Base-by-base conservation (phyloP, 2,888 invertebrate genomes). In the Heliconius sara region DNA sequence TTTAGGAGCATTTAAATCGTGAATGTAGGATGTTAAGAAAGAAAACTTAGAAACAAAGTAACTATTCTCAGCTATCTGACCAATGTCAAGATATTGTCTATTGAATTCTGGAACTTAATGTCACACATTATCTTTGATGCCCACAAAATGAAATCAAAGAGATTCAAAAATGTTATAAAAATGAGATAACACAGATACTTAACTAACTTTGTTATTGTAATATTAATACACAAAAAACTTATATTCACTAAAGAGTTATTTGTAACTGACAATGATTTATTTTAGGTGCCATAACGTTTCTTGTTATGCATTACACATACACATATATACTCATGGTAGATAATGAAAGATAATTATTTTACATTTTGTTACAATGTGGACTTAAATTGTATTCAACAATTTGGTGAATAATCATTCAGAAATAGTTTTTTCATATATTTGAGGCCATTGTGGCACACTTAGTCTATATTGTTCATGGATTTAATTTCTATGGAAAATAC, bases 361-460 rank as follows among this genome's bases (percentile, higher is more conserved):
- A 67, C 39, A 68, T 68, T 66, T 22, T 13, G 67, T 68, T 34
- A 68, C 39, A 68, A 68, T 68, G 22, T 34, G 22, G 34, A 39
- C 10, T 39, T 22, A 22, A 34, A 27, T 16, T 65, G 27, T 16
- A 65, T 25, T 65, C 63, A 27, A 27, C 25, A 25, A 25, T 0
- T 65, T 6, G 27, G 25, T 27, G 13, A 65, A 25, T n/a, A 25
- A 65, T 27, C 2, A 60, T 60, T 60, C 4, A 65, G 6, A 65
- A 27, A 27, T 0, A 65, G 16, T 6, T 65, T 27, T 65, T 63
- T 19, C 22, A 27, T 63, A 5, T 63, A 27, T 63, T 25, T 25
- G 12, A 63, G 22, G 19, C 22, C 19, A 10, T n/a, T 60, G 60
- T 60, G 60, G 60, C n/a, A 10, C n/a, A n/a, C 10, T 60, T 9